Evolutionary conservation across 2,797 vertebrate species (phyloP).

Genomic region (Sebastes ruberrimus): DNA sequence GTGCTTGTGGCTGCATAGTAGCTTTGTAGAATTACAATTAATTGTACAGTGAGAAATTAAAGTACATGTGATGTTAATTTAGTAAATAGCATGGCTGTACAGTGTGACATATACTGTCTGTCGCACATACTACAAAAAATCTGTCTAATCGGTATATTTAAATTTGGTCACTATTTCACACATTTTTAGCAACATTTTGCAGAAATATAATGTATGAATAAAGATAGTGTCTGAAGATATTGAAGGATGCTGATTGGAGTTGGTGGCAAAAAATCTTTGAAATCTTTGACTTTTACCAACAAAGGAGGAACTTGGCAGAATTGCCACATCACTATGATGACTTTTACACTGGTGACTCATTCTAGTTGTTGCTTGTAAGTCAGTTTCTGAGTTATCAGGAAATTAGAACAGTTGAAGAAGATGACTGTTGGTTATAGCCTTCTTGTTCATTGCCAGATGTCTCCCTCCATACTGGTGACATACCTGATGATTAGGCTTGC

Average conservation of each 20-base stretch:
- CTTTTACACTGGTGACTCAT: not conserved
- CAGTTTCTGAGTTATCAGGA: not conserved
- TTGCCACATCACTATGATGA: not conserved
- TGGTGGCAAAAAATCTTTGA: not conserved
- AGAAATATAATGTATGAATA: not conserved
- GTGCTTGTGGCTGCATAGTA: not conserved
- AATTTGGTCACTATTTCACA: no score
- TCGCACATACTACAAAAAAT: no score
- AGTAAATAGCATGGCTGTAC: not conserved
- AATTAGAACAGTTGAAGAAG: not conserved
- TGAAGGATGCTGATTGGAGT: not conserved
- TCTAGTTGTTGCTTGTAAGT: not conserved
- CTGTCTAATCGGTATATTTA: no score
- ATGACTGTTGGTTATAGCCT: not conserved
- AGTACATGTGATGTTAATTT: not conserved
- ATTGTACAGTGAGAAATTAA: not conserved
- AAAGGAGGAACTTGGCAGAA: not conserved
- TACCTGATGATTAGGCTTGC: not conserved
- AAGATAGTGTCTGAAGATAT: not conserved
- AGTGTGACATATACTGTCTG: no score
- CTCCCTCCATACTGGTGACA: not conserved
- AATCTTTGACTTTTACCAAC: not conserved
- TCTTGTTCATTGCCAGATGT: conserved; percentile 17
- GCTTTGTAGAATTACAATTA: not conserved
- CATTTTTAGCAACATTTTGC: not conserved